Percentiles rank a stretch among this genome's conserved stretches.
phyloP scores from a whole-genome alignment of 2,113 vertebrate species.

The Xyliphius kryptos region DNA sequence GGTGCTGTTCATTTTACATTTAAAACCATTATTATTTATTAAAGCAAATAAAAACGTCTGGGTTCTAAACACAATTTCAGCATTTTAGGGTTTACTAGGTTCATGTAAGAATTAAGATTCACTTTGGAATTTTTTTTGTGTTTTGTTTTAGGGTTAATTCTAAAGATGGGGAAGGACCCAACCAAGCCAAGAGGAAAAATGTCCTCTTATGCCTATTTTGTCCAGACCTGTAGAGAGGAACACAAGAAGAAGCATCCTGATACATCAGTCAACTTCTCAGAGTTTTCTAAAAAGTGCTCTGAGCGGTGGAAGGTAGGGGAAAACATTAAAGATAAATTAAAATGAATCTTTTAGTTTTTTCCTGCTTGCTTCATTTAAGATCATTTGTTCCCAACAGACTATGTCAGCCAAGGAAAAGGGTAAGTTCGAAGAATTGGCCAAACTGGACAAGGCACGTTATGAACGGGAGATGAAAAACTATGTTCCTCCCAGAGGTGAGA shows the following conservation, averaged over 20 bases:
- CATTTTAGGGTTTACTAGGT: no score
- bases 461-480: conserved; percentile 97
- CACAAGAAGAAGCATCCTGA: conserved; percentile 98
- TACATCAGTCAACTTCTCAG: conserved; percentile 87
- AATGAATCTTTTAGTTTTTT: background rate
- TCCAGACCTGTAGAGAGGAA: conserved; percentile 94
- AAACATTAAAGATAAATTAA: background rate
- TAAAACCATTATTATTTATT: no score
- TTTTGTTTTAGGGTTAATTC: conserved; percentile 7
- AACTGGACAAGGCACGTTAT: conserved; percentile 87
- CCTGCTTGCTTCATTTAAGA: background rate
- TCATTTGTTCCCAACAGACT: conserved; percentile 62
- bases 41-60: no score
- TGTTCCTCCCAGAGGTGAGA: conserved; percentile 81
- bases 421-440: conserved; percentile 95
- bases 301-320: conserved; percentile 98
- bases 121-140: background rate
- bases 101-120: no score
- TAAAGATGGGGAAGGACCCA: conserved; percentile 89
- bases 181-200: no score
- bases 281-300: conserved; percentile 96
- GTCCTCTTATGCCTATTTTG: conserved; percentile 95
- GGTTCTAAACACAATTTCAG: no score
- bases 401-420: conserved; percentile 95
- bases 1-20: no score